Base-by-base conservation (phyloP, 2,888 invertebrate genomes). In the Bombyx huttoni region DNA sequence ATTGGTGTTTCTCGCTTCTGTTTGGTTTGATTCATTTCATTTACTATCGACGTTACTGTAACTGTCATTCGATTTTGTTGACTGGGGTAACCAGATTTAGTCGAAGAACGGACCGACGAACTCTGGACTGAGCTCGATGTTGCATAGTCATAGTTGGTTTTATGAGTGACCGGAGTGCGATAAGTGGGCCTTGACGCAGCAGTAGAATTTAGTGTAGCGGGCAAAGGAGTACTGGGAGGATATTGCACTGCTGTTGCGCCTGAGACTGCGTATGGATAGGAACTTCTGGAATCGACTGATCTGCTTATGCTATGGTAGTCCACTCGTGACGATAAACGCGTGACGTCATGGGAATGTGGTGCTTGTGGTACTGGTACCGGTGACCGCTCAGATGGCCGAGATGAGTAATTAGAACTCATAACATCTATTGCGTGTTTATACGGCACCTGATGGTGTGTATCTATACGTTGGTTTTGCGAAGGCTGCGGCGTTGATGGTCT, bases 1-100 rank as follows among this genome's bases (percentile, higher is more conserved):
- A 95, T 79, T 0, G 96, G 94, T 3, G 94, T 94, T 71, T 94
- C 94, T 46, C 92, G 89, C 70, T 93, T 93, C 55, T 86, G 86
- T 68, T 87, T 85, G 33, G 81, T 79, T 65, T 84, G 80, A 61
- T 84, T 87, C 78, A 84, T 81, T 80, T 89, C 77, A 67, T 88
- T 81, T 8, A 89, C 87, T 49, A 89, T 58, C 46, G 84, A 72
- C 5, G 89, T 88, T 12, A 89, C 89, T 40, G 89, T 88, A 12
- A 89, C 89, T 1, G 89, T 89, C 81, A 83, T 78, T 46, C 88
- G 79, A 13, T 82, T 68, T 64, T 84, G 83, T 63, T 85, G 89
- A 59, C 73, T 82, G 10, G 81, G 75, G 60, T 78, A 83, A 13
- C 79, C 79, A 35, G 85, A 73, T 61, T 89, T 85, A 34, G 75